Evolutionary conservation across 2,113 vertebrate species (phyloP).

Genomic region (Nothoprocta perdicaria): DNA sequence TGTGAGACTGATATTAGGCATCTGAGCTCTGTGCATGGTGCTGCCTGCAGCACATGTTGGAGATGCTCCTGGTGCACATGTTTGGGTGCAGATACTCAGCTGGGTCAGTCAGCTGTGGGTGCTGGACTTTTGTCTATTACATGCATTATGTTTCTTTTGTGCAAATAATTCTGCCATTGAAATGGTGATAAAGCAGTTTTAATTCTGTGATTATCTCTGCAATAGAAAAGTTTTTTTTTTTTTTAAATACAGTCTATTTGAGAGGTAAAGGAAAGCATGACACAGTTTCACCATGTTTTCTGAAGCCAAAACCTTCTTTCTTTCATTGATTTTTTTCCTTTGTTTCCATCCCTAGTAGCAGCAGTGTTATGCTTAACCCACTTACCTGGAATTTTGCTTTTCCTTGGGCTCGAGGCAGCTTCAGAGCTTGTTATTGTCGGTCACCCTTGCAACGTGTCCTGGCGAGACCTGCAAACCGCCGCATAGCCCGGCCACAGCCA

Average conservation of each 20-base stretch:
- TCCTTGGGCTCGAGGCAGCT: background rate
- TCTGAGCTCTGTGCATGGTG: too few relatives aligned
- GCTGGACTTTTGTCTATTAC: background rate
- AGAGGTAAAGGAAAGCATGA: background rate
- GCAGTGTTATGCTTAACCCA: background rate
- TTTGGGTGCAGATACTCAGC: rapidly evolving
- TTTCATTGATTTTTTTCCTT: background rate
- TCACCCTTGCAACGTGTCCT: background rate
- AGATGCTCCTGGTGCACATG: background rate
- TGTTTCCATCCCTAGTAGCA: background rate
- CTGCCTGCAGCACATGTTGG: background rate
- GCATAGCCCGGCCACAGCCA: background rate
- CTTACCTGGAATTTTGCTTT: background rate
- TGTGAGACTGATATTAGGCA: background rate
- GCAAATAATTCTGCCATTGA: background rate
- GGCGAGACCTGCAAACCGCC: background rate
- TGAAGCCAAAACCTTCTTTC: background rate
- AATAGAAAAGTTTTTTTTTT: background rate
- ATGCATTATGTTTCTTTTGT: background rate
- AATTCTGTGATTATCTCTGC: background rate
- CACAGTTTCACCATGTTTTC: background rate
- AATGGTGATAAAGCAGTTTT: background rate
- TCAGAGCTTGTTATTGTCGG: background rate
- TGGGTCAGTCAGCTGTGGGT: background rate
- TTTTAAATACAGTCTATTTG: background rate